A percentile compares a stretch with the other conserved stretches of the same genome.
Evolutionary conservation across 2,888 invertebrate species (phyloP).

Genomic region (Lasioglossum figueresi): DNA sequence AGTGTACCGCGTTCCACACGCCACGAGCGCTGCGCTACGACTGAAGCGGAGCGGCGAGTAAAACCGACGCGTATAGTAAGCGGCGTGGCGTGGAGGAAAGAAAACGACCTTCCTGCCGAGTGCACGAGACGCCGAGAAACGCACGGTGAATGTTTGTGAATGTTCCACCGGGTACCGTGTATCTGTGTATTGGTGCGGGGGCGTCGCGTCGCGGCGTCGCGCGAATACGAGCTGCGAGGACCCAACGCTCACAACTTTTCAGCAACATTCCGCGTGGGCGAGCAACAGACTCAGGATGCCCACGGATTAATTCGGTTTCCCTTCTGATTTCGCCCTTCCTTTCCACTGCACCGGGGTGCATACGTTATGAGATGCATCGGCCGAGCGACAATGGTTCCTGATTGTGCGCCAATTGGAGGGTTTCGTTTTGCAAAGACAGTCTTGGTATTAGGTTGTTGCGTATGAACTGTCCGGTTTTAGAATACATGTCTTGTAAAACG

Average conservation of each 20-base stretch:
- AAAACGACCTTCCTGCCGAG: slow-evolving; percentile 78
- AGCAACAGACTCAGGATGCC: slow-evolving; percentile 16
- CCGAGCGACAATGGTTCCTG: slow-evolving; percentile 17
- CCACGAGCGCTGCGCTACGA: slow-evolving; percentile 74
- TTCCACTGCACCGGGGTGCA: slow-evolving; percentile 28
- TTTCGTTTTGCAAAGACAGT: not conserved
- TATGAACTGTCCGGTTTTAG: too few species aligned
- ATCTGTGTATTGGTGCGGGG: slow-evolving; percentile 61
- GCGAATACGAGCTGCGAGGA: slow-evolving; percentile 39
- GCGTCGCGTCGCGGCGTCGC: slow-evolving; percentile 54
- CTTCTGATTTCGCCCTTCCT: slow-evolving; percentile 21
- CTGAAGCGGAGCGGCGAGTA: slow-evolving; percentile 66
- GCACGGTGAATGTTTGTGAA: slow-evolving; percentile 16
- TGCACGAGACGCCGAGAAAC: slow-evolving; percentile 36
- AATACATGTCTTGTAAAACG: too few species aligned
- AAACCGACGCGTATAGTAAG: slow-evolving; percentile 56
- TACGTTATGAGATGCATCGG: slow-evolving; percentile 26
- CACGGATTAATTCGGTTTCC: slow-evolving; percentile 36
- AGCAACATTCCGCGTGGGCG: slow-evolving; percentile 36
- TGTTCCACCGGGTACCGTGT: not conserved
- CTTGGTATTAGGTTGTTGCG: too few species aligned
- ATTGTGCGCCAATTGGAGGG: slow-evolving; percentile 1
- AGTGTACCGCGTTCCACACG: slow-evolving; percentile 58
- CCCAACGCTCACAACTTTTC: slow-evolving; percentile 34
- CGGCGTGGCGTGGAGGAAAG: slow-evolving; percentile 71